Evolutionary conservation across 2,888 invertebrate genomes (phyloP).

Genomic region (Corythucha ciliata): DNA sequence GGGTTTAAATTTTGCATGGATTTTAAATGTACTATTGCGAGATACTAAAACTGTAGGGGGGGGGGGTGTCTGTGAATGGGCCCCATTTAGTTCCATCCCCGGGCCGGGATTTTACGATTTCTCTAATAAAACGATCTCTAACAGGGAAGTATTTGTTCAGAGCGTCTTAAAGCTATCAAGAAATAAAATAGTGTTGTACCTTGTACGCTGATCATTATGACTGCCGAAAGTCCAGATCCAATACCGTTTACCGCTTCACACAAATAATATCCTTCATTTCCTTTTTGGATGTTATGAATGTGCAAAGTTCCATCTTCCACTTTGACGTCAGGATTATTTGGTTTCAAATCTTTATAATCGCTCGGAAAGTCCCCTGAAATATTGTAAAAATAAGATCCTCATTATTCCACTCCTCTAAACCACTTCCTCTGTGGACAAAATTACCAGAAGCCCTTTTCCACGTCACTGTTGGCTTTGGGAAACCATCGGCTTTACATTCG

Average conservation of each 20-base stretch:
- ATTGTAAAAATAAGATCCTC: conserved; percentile 4
- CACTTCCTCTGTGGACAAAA: conserved; percentile 9
- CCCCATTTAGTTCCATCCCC: too few species aligned
- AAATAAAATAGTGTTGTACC: too few species aligned
- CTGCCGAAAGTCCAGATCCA: conserved; percentile 87
- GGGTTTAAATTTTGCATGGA: too few species aligned
- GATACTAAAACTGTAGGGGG: too few species aligned
- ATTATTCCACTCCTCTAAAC: too few species aligned
- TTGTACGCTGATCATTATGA: conserved; percentile 87
- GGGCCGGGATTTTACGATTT: too few species aligned
- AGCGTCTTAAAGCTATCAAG: too few species aligned
- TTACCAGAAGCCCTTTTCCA: conserved; percentile 94
- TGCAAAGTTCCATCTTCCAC: conserved; percentile 89
- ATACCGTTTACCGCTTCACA: conserved; percentile 96
- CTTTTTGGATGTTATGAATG: conserved; percentile 83
- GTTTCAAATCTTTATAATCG: conserved; percentile 86
- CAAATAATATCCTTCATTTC: conserved; percentile 87
- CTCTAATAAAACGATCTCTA: too few species aligned
- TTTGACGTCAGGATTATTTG: conserved; percentile 80
- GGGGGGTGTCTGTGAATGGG: too few species aligned
- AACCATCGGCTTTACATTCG: conserved; percentile 93
- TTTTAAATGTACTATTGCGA: too few species aligned
- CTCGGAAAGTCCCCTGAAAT: conserved; percentile 74
- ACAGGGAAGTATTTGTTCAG: too few species aligned
- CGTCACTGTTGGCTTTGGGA: conserved; percentile 85